Evolutionary conservation across 2,888 invertebrate species (phyloP), one percentile per base, ranked within the genome.

Genomic region (Subacronicta megacephala): DNA sequence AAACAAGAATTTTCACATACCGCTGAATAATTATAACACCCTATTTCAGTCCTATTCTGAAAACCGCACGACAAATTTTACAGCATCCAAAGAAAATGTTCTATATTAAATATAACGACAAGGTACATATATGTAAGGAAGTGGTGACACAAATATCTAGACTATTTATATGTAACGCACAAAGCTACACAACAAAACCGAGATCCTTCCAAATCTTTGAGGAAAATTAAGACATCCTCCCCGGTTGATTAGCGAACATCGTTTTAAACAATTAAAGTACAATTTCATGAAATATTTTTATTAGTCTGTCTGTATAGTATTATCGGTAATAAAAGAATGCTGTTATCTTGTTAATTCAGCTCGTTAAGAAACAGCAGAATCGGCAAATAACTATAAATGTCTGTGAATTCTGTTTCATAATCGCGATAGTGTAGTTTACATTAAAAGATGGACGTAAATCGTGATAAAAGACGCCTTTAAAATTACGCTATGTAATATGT

Each of bases 261-360:
- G 67, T 74, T 78, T 75, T 61, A 59, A 73, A 71, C 75, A 80
- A 83, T 83, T 79, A 77, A 74, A 75, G 42, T 53, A 31, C 59
- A 54, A 52, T 72, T 62, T 58, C n/a, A n/a, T 42, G 42, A 62
- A 40, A 53, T 58, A 75, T 60, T 72, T 64, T 71, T 76, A 58
- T 62, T 56, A 59, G 56, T 52, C 37, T 45, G 57, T 62, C 42
- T 59, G 43, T 47, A 54, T 51, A 36, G 52, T 68, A 43, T 71
- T 62, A 72, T 68, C 61, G 37, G 52, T 46, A 51, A 59, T 47
- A 57, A 41, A 41, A 62, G 56, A 42, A 52, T 45, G 36, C 20
- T 49, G 36, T 62, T 54, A 63, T 55, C 40, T 47, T 44, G 54
- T 56, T 65, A 47, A 47, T 65, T 65, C 23, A 57, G 55, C 62